Evolutionary conservation across 1,140 invertebrate genomes (phyloP).

Genomic region (Cylas formicarius): DNA sequence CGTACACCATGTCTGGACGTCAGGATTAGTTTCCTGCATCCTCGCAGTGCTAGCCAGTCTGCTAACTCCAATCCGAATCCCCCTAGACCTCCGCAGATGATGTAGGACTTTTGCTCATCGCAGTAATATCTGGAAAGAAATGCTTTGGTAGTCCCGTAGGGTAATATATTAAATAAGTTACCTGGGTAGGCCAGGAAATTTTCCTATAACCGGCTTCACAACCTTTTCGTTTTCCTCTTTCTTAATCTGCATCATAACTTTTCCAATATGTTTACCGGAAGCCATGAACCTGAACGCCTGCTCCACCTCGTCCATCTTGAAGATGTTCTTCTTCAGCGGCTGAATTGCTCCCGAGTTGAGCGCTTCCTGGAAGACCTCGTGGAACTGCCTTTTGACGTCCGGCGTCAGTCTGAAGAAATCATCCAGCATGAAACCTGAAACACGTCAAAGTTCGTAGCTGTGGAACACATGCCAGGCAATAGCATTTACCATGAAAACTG

Average conservation of each 20-base stretch:
- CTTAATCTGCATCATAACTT: conserved; percentile 66
- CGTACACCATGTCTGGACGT: conserved; percentile 70
- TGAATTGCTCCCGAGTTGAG: conserved; percentile 43
- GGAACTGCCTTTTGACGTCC: conserved; percentile 25
- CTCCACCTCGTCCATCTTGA: conserved; percentile 56
- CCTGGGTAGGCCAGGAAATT: conserved; percentile 15
- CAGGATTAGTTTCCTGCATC: conserved; percentile 69
- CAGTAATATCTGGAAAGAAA: conserved; percentile 17
- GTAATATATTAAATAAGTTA: not conserved
- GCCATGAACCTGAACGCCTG: conserved; percentile 69
- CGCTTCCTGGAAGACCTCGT: conserved; percentile 2
- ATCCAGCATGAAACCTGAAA: conserved; percentile 63
- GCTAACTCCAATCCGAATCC: conserved; percentile 88
- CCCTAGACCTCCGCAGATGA: conserved; percentile 70
- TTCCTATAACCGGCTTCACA: not conserved
- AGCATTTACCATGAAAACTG: conserved; percentile 66
- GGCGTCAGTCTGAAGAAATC: conserved; percentile 52
- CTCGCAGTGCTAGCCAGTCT: conserved; percentile 77
- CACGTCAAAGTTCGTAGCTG: conserved; percentile 4
- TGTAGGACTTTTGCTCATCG: conserved; percentile 47
- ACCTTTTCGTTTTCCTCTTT: conserved; percentile 20
- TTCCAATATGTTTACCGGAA: conserved; percentile 81
- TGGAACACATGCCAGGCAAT: not conserved
- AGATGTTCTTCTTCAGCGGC: conserved; percentile 54
- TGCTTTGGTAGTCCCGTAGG: not conserved